A percentile compares a stretch with the other conserved stretches of the same genome.
phyloP scores from a whole-genome alignment of 2,888 invertebrate species.

The Erebia ligea region DNA sequence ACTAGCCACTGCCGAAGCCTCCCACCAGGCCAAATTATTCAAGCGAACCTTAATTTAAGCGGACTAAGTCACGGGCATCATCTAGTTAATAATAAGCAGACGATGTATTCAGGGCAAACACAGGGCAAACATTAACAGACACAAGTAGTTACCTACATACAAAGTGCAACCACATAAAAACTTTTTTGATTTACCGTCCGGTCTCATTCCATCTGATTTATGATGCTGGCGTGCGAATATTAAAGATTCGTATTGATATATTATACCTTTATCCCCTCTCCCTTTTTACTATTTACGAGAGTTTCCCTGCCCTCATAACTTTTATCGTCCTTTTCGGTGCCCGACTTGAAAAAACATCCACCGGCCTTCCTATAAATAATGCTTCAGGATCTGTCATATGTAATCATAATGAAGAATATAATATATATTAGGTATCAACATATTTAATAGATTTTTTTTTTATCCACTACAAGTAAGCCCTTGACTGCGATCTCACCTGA shows the following conservation, averaged over 20 bases:
- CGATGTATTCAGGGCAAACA: too few relatives aligned
- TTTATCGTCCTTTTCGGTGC: constrained; percentile 77
- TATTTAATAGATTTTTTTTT: constrained; percentile 13
- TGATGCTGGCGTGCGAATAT: constrained; percentile 77
- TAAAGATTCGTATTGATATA: constrained; percentile 83
- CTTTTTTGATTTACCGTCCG: constrained; percentile 71
- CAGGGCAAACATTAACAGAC: too few relatives aligned
- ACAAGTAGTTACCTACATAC: neutral
- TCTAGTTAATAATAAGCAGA: too few relatives aligned
- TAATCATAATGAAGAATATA: constrained; percentile 21
- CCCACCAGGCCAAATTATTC: too few relatives aligned
- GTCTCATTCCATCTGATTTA: constrained; percentile 79
- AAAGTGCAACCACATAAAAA: constrained; percentile 49
- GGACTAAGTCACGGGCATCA: too few relatives aligned
- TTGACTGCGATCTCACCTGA: too few relatives aligned
- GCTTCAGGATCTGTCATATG: constrained; percentile 46
- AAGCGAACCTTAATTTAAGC: too few relatives aligned
- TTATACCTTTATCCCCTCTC: constrained; percentile 82
- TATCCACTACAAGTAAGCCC: too few relatives aligned
- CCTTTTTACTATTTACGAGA: constrained; percentile 79
- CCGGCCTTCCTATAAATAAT: constrained; percentile 51
- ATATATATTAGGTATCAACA: constrained; percentile 24
- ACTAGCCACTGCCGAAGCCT: too few relatives aligned
- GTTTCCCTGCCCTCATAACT: constrained; percentile 78
- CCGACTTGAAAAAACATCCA: constrained; percentile 71